phyloP scores from a whole-genome alignment of 2,113 vertebrate genomes.

The Notiomystis cincta region DNA sequence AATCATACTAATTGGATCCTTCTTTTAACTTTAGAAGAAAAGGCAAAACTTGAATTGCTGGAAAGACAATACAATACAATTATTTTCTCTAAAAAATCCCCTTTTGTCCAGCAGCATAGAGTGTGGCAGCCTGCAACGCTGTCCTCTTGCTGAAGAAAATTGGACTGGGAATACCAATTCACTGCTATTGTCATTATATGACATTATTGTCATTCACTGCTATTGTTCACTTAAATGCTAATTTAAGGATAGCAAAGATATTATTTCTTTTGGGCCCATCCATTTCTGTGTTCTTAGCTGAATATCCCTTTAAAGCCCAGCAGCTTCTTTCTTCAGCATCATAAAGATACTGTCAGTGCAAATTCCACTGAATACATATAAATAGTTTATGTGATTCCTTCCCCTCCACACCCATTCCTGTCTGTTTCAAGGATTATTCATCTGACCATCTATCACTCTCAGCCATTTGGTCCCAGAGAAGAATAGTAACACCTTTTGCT shows the following conservation, averaged over 20 bases:
- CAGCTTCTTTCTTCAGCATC: background rate
- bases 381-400: background rate
- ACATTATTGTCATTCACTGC: background rate
- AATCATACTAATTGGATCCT: background rate
- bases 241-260: background rate
- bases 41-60: background rate
- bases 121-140: background rate
- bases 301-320: background rate
- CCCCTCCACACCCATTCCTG: background rate
- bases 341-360: background rate
- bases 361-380: background rate
- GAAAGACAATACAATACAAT: background rate
- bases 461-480: constrained; percentile 30
- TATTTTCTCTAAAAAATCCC: background rate
- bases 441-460: background rate
- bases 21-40: background rate
- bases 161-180: background rate
- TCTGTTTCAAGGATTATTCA: background rate
- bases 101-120: background rate
- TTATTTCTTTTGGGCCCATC: background rate
- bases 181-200: background rate
- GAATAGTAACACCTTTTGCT: constrained; percentile 27
- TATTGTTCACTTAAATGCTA: background rate
- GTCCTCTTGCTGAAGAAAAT: background rate
- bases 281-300: background rate